Conservation (phyloP, 2,113 vertebrate genomes). For the Mionectes macconnelli region DNA sequence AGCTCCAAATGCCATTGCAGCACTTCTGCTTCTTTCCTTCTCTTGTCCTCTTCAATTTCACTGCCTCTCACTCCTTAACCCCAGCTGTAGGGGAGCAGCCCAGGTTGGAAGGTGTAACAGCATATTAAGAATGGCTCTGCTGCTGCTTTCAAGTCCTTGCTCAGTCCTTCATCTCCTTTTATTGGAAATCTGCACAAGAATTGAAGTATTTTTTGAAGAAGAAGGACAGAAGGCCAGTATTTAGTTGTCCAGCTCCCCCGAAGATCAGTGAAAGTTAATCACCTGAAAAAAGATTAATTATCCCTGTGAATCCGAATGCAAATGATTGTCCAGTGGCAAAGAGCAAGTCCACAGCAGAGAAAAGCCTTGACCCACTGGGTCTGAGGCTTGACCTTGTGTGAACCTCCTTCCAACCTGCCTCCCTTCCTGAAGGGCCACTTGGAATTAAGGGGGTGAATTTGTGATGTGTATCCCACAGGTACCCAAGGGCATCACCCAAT, state of each 20-base stretch:
- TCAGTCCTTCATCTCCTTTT: background rate
- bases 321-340: background rate
- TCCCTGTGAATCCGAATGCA: background rate
- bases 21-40: background rate
- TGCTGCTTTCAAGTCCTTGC: background rate
- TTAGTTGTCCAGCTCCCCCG: background rate
- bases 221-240: fast-evolving
- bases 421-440: background rate
- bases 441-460: background rate
- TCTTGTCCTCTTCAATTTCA: background rate
- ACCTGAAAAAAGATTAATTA: background rate
- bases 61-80: background rate
- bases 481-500: background rate
- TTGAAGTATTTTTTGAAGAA: background rate
- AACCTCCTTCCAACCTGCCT: background rate
- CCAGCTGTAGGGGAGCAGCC: background rate
- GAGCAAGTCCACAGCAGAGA: background rate
- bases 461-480: no score
- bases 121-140: background rate
- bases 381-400: background rate
- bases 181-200: background rate
- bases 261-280: background rate
- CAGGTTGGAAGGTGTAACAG: background rate
- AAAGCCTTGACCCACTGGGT: background rate
- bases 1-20: background rate